phyloP scores from a whole-genome alignment of 2,888 invertebrate genomes.

The Eurois occulta region DNA sequence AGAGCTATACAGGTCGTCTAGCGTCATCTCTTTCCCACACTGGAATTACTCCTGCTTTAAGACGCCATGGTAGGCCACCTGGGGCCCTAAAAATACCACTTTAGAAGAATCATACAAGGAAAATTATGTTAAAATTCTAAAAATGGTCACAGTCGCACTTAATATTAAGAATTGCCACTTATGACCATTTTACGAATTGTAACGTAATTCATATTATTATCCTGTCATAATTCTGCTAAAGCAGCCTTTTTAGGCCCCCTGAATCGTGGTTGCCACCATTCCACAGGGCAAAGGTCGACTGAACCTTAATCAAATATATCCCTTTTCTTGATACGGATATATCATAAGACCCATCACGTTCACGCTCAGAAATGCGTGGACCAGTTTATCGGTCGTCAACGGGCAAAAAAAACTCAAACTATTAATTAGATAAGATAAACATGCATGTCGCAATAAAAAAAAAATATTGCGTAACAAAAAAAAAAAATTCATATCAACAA shows the following conservation, averaged over 20 bases:
- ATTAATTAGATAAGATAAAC: constrained; percentile 47
- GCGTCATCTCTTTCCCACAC: too few species aligned
- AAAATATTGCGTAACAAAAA: constrained; percentile 44
- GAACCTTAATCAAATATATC: neutral
- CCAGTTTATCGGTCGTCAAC: constrained; percentile 18
- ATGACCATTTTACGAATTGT: too few species aligned
- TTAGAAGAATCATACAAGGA: too few species aligned
- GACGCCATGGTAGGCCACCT: too few species aligned
- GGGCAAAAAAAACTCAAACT: too few species aligned
- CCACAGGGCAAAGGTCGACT: too few species aligned
- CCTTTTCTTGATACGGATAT: neutral
- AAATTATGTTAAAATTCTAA: too few species aligned
- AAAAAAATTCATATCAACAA: constrained; percentile 31
- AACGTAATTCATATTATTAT: too few species aligned
- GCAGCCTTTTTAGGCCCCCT: neutral
- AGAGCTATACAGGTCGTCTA: too few species aligned
- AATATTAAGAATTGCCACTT: too few species aligned
- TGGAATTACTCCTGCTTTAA: too few species aligned
- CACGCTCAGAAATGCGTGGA: neutral
- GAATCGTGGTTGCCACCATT: neutral
- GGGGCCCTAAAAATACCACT: neutral
- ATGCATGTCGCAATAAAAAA: constrained; percentile 33
- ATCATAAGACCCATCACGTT: neutral
- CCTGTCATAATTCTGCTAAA: neutral
- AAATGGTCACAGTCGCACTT: too few species aligned